These are phyloP conservation scores for Cephus cinctus DNA, from an alignment of 1,140 invertebrate species.

Conservation along the genomic window DNA sequence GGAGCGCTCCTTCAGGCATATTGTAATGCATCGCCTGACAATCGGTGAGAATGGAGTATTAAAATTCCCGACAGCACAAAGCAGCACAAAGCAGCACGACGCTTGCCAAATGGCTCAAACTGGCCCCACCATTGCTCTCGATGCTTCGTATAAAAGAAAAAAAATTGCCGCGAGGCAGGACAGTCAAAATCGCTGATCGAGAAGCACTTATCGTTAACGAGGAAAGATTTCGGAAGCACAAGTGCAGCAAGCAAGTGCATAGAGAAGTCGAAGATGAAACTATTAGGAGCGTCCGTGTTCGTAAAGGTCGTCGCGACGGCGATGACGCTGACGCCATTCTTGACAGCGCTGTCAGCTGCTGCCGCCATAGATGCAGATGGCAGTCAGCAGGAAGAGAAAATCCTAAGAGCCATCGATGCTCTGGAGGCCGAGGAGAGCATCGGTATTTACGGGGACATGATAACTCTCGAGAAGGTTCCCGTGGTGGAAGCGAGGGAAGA, in stretches of 20 bases:
- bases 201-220: not conserved
- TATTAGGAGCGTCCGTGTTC: too few species aligned
- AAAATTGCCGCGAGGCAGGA: constrained; percentile 34
- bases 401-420: constrained; percentile 38
- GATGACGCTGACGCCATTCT: too few species aligned
- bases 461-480: constrained; percentile 42
- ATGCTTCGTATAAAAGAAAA: constrained; percentile 50
- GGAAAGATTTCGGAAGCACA: too few species aligned
- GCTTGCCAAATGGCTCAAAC: constrained; percentile 54
- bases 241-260: too few species aligned
- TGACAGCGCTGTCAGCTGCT: too few species aligned
- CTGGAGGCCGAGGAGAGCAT: constrained; percentile 37
- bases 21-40: constrained; percentile 35
- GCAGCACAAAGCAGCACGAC: constrained; percentile 29
- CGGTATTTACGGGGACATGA: constrained; percentile 38
- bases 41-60: constrained; percentile 32
- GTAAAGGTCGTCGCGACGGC: too few species aligned
- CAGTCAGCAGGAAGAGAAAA: too few species aligned
- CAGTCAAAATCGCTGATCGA: constrained; percentile 40
- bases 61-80: constrained; percentile 49
- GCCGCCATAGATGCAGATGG: too few species aligned
- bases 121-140: constrained; percentile 35
- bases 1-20: constrained; percentile 17
- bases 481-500: constrained; percentile 10
- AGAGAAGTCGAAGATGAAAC: too few species aligned